phyloP scores from a whole-genome alignment of 2,113 vertebrate species.

The Oreocharis arfaki region DNA sequence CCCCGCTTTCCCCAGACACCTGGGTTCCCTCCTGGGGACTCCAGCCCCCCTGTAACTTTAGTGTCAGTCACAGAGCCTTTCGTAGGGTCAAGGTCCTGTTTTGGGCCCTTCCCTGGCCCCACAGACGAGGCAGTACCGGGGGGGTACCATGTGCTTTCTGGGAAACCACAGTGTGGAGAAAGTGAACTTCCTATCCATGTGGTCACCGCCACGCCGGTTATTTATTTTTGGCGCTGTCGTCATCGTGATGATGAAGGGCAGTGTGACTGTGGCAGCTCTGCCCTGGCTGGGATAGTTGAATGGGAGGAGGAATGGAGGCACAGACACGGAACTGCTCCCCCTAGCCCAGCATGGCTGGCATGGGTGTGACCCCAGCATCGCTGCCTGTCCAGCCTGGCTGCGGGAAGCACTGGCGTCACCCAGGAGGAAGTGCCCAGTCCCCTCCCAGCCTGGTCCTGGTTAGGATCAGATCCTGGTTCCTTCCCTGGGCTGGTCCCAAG shows the following conservation, averaged over 20 bases:
- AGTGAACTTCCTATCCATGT: not conserved
- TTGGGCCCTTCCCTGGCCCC: not conserved
- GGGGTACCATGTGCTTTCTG: fast-evolving
- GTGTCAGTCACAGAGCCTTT: not conserved
- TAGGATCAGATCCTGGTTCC: not conserved
- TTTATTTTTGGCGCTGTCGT: not conserved
- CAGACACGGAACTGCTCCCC: not conserved
- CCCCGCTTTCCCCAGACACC: fast-evolving
- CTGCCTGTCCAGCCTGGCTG: not conserved
- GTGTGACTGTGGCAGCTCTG: fast-evolving
- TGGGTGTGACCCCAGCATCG: not conserved
- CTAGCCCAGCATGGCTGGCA: not conserved
- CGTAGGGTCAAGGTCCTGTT: not conserved
- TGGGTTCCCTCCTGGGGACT: not conserved
- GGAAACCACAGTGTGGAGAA: not conserved
- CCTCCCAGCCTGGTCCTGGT: not conserved
- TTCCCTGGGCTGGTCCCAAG: not conserved
- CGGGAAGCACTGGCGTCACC: not conserved
- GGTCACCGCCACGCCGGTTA: fast-evolving
- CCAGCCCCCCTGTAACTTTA: not conserved
- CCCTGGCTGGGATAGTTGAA: fast-evolving
- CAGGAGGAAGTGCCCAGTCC: not conserved
- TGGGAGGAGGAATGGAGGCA: not conserved
- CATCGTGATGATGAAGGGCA: fast-evolving
- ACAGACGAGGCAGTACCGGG: fast-evolving